phyloP scores from a whole-genome alignment of 1,140 invertebrate genomes.

The Thereuonema tuberculata region DNA sequence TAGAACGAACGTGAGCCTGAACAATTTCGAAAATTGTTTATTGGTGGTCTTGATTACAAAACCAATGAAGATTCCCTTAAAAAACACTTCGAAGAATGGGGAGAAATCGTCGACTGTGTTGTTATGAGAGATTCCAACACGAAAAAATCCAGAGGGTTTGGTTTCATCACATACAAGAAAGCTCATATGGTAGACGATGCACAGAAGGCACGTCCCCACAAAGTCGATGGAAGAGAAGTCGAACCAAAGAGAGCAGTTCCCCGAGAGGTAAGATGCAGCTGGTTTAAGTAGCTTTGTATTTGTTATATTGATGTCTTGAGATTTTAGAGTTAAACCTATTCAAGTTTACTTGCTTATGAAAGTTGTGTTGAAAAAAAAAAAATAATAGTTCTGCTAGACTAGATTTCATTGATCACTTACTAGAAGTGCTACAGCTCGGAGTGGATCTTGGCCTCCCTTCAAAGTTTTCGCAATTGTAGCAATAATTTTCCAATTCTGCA shows the following conservation, averaged over 20 bases:
- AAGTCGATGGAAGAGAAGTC: constrained; percentile 39
- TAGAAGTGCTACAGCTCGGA: too few relatives aligned
- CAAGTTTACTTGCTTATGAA: too few relatives aligned
- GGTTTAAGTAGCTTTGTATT: too few relatives aligned
- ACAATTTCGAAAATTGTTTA: constrained; percentile 39
- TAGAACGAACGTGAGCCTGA: constrained; percentile 26
- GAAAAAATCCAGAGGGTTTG: constrained; percentile 41
- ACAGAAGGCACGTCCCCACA: constrained; percentile 38
- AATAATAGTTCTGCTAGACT: too few relatives aligned
- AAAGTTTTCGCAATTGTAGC: too few relatives aligned
- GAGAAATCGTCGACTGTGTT: constrained; percentile 38
- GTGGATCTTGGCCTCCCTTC: too few relatives aligned
- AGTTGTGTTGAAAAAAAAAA: too few relatives aligned
- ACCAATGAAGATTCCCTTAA: constrained; percentile 38
- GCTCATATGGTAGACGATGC: constrained; percentile 38
- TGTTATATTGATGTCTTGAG: too few relatives aligned
- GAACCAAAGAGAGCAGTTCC: constrained; percentile 44
- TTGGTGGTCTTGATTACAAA: constrained; percentile 40
- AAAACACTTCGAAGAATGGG: constrained; percentile 37
- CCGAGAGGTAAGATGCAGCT: constrained; percentile 40
- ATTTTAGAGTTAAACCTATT: too few relatives aligned
- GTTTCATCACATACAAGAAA: constrained; percentile 39
- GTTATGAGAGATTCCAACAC: constrained; percentile 41
- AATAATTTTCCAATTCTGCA: too few relatives aligned
- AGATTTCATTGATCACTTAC: too few relatives aligned